Evolutionary conservation across 2,797 vertebrate genomes (phyloP).

Genomic region (Psittacula echo): DNA sequence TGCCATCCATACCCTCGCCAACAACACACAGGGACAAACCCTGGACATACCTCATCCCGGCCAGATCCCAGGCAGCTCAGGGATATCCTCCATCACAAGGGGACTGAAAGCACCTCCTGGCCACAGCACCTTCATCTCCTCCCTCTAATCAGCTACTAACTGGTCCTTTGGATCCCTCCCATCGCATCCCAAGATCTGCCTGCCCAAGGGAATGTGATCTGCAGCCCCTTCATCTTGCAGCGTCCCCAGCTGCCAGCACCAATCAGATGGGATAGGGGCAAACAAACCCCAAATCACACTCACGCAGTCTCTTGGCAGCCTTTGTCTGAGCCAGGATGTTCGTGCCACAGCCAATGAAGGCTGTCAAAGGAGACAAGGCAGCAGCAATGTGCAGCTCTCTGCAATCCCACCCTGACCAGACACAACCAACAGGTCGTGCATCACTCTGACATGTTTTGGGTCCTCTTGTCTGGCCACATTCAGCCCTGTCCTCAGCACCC

Average conservation of each 20-base stretch:
- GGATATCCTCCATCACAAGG: background rate
- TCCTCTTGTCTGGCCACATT: background rate
- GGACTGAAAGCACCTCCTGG: background rate
- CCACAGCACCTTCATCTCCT: background rate
- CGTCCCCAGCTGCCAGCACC: background rate
- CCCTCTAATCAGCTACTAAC: background rate
- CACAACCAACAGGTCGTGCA: background rate
- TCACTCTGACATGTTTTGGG: background rate
- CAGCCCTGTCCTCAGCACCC: background rate
- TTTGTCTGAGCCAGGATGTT: background rate
- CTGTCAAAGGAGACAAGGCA: background rate
- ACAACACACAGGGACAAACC: background rate
- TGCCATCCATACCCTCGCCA: background rate
- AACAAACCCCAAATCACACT: background rate
- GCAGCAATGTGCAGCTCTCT: background rate
- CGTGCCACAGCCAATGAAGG: fast-evolving
- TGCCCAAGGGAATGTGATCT: background rate
- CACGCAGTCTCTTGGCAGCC: background rate
- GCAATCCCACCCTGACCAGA: background rate
- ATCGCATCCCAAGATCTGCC: fast-evolving
- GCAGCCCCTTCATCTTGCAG: background rate
- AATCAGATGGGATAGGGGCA: background rate
- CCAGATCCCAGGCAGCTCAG: background rate
- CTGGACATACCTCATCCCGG: background rate
- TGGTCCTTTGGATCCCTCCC: background rate